Conservation (phyloP, 1,140 invertebrate genomes). For the Solenopsis fugax region DNA sequence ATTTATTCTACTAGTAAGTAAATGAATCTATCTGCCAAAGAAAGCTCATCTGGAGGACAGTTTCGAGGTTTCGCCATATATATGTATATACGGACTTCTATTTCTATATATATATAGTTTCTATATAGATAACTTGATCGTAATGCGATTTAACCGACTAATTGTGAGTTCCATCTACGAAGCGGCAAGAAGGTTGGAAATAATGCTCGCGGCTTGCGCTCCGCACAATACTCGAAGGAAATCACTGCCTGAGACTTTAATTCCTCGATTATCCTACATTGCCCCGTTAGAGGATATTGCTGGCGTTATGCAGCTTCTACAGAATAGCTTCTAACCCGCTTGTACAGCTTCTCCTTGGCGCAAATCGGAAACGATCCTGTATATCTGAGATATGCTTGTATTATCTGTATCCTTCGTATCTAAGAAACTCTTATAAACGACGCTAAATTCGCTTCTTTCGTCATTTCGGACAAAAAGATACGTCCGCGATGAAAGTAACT, state of each 20-base stretch:
- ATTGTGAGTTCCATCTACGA: conserved; percentile 52
- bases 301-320: conserved; percentile 71
- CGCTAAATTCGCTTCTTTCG: background rate
- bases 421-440: background rate
- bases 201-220: conserved; percentile 36
- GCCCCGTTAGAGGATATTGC: conserved; percentile 83
- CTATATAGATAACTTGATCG: conserved; percentile 34
- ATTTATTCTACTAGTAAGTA: background rate
- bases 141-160: conserved; percentile 38
- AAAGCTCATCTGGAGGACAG: background rate
- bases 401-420: background rate
- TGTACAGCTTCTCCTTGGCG: conserved; percentile 43
- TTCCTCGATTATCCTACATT: conserved; percentile 85
- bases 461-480: background rate
- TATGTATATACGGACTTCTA: background rate
- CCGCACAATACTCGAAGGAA: conserved; percentile 77
- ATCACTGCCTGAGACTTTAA: conserved; percentile 84
- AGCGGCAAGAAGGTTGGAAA: conserved; percentile 48
- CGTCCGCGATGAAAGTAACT: background rate
- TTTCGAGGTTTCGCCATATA: conserved; percentile 2
- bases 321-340: conserved; percentile 34
- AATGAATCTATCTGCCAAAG: background rate
- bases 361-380: background rate
- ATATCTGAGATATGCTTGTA: conserved; percentile 13
- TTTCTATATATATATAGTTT: too few relatives aligned